Evolutionary conservation across 2,797 vertebrate species (phyloP), one percentile per base, ranked within the genome.

Genomic region (Paratrypauchen microcephalus): DNA sequence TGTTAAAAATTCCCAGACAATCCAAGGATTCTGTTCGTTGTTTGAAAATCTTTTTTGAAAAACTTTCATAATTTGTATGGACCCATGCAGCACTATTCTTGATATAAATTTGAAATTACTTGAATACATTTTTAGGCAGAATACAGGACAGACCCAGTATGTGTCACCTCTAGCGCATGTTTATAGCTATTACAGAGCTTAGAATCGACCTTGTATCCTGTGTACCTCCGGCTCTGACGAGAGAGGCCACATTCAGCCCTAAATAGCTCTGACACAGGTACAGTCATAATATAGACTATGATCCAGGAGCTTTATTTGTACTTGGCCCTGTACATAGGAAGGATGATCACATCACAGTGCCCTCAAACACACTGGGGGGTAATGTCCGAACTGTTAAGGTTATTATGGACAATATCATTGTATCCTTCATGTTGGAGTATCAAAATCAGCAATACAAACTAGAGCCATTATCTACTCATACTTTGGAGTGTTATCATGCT

Each of bases 191-290:
- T 73, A 61, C 68, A 72, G 71, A 66, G 65, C 73, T 84, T 79
- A 76, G 68, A 82, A 79, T 77, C 74, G 79, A 85, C 83, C 85
- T 84, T 83, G 72, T 32, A 78, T 55, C 56, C 62, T 64, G 65
- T 69, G 70, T 56, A 85, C 68, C 64, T 72, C 65, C 66, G 65
- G 72, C 50, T 77, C 66, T 76, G 83, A 84, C 66, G 59, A 73
- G 72, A 56, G 71, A 68, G 70, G 77, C 79, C 23, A 5, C 48
- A 71, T 74, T 78, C 66, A 65, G 23, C 73, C 59, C 75, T 58
- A 87, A 88, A 87, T 86, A 87, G 77, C 75, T 4, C 72, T 28
- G 75, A 55, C 71, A 73, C 85, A 88, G 84, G 85, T 87, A 86
- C 24, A 6, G 48, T 67, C 75, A 81, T 71, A 75, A 80, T 72